Evolutionary conservation across 1,140 invertebrate species (phyloP), one percentile per base, ranked within the genome.

Genomic region (Linepithema humile): DNA sequence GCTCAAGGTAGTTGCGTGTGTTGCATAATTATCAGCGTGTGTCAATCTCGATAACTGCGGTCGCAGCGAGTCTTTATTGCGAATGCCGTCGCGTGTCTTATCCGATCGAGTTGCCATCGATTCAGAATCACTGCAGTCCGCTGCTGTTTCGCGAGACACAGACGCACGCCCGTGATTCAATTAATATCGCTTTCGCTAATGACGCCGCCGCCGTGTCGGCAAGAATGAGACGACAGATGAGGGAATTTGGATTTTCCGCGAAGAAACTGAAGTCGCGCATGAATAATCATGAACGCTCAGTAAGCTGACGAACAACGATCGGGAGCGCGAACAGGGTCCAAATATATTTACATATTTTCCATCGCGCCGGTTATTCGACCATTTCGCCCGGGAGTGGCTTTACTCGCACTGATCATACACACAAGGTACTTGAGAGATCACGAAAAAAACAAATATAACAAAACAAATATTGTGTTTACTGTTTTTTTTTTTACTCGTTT

Each of bases 271-370:
- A 74, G 57, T 55, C 35, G 29, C 70, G 55, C 69, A 74, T 82
- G 78, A 82, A 82, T 82, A 82, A 48, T 40, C 78, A 82, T 82
- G 69, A 82, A 82, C 35, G 48, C 35, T 55, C 9, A n/a, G 78
- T 4, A 38, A 82, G 64, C 35, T 5, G 64, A 70, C 40, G 72
- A 59, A 35, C 75, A 80, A 38, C 78, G 38, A 82, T 70, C 69
- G 53, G 26, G 26, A 29, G 55, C 40, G 55, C 40, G 55, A 59
- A 38, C 15, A 5, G 32, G 20, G 9, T 45, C 40, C 43, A 82
- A 82, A 60, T 74, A 74, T 82, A 82, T 82, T 82, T 82, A 82
- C 78, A 82, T 82, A 72, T 82, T 82, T 82, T 82, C 70, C 70
- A 60, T 82, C 57, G 69, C 15, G 40, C 55, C 5, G 38, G 53